Conservation (phyloP, 2,113 vertebrate species). For the Malurus alboscapulatus region DNA sequence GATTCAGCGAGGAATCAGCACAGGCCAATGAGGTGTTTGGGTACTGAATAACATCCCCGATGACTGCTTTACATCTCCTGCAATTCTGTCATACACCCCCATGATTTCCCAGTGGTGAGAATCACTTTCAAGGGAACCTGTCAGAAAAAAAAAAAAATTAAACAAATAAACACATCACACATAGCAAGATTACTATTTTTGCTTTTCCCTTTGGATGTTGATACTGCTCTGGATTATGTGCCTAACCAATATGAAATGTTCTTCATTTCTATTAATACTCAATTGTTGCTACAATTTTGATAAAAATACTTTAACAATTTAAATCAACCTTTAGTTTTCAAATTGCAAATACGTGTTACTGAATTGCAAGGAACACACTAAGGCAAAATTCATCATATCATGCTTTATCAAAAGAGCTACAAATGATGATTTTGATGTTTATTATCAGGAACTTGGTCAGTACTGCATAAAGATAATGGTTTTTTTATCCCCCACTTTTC, state of each 20-base stretch:
- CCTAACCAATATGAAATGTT: neutral
- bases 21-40: slow-evolving; percentile 40
- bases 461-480: neutral
- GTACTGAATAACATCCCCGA: slow-evolving; percentile 44
- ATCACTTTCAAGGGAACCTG: slow-evolving; percentile 92
- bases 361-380: neutral
- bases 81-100: slow-evolving; percentile 88
- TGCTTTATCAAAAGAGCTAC: neutral
- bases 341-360: neutral
- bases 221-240: neutral
- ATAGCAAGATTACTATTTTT: neutral
- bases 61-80: slow-evolving; percentile 53
- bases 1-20: slow-evolving; percentile 66
- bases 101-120: slow-evolving; percentile 83
- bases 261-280: neutral
- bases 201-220: neutral
- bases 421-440: neutral
- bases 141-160: neutral
- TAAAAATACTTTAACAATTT: neutral
- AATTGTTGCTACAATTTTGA: neutral
- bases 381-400: neutral
- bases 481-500: neutral
- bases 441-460: neutral
- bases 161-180: slow-evolving; percentile 31
- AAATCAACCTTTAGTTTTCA: neutral